A percentile compares a stretch with the other conserved stretches of the same genome.
Evolutionary conservation across 2,113 vertebrate species (phyloP).

Genomic region (Nothocercus nigrocapillus): DNA sequence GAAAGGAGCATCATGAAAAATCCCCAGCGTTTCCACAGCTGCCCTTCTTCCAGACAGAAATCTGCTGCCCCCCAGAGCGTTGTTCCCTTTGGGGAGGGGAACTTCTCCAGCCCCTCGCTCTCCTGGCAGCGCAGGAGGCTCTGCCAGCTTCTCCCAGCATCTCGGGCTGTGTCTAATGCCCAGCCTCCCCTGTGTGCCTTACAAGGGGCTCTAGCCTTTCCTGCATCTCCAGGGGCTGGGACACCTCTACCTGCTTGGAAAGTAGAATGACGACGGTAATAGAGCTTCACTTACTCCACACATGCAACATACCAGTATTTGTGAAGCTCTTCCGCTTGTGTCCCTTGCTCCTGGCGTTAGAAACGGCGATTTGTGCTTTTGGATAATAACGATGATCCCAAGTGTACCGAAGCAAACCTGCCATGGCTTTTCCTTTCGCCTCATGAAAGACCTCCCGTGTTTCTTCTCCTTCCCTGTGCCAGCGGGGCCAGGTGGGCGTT

Average conservation of each 20-base stretch:
- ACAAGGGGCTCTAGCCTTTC: background rate
- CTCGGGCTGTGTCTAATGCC: background rate
- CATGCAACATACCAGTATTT: background rate
- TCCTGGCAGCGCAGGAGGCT: background rate
- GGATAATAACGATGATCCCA: background rate
- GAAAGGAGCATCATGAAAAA: background rate
- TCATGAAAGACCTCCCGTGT: rapidly evolving
- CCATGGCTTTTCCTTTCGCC: background rate
- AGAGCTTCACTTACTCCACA: background rate
- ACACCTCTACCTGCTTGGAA: background rate
- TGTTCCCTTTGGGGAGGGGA: background rate
- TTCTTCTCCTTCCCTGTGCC: background rate
- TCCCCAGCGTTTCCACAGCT: background rate
- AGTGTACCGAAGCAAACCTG: background rate
- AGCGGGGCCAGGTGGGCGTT: background rate
- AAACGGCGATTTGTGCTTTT: conserved; percentile 2
- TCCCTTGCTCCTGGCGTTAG: background rate
- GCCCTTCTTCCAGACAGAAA: background rate
- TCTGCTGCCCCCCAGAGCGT: background rate
- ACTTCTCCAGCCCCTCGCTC: background rate
- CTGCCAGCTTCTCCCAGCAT: background rate
- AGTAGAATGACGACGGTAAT: background rate
- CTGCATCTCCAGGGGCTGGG: background rate
- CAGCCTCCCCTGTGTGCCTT: background rate
- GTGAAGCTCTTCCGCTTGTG: background rate